Base-by-base conservation (phyloP, 2,113 vertebrate species). In the Leuciscus idus region DNA sequence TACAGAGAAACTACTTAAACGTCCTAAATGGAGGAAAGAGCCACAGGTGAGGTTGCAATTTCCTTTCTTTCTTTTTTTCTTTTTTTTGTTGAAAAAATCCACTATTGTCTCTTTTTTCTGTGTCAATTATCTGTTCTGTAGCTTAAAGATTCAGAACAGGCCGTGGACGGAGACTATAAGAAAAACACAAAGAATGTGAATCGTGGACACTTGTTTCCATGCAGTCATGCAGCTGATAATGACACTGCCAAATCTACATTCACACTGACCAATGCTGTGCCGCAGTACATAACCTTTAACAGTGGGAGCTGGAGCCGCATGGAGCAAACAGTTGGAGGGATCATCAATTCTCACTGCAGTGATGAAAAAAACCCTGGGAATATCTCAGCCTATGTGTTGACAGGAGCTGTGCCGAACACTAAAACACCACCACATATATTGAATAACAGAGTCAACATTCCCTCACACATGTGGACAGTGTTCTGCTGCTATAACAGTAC, bases 321-420 rank as follows among this genome's bases (percentile, higher is more conserved):
- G 28, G 64, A 68, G 64, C 2, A 19, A 33, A 19, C 2, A 7
- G 28, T 68, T 19, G 9, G 0, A 68, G 1, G 0, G 1, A 4
- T 8, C 64, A 43, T 43, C 7, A 8, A 39, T 39, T 39, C 64
- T 68, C 2, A 68, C 6, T 68, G 64, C 64, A 2, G 64, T 33
- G 26, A 64, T 13, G 12, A 64, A 26, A 3, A 33, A 0, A 33
- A 19, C 0, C 0, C n/a, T 30, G 1, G 0, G 12, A 3, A 66
- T 1, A 8, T 66, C 28, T 33, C 1, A 6, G 64, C 62, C 4
- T 66, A 17, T 66, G 64, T 66, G 28, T 7, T 66, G 28, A 66
- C 64, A 0, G 64, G 64, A 68, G 28, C 64, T 68, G 64, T 68
- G 13, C 15, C 64, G 1, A 66, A 5, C 28, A 52, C 48, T 15